Evolutionary conservation across 2,797 vertebrate species (phyloP).

Genomic region (Uromys caudimaculatus): DNA sequence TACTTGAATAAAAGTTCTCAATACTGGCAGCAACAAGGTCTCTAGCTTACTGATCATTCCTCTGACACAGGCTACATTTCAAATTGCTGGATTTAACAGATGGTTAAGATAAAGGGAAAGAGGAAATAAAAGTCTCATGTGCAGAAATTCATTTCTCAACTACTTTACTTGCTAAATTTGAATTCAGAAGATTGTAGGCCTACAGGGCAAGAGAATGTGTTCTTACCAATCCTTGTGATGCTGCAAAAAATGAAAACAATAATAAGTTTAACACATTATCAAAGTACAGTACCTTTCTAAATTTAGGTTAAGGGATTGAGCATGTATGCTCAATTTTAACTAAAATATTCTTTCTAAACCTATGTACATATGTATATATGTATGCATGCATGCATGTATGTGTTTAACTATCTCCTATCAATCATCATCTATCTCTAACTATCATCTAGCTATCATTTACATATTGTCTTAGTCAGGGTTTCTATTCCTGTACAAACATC

Average conservation of each 20-base stretch:
- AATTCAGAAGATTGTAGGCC: constrained; percentile 20
- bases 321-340: not conserved
- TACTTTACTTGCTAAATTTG: constrained; percentile 67
- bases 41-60: constrained; percentile 60
- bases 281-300: not conserved
- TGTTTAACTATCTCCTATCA: not conserved
- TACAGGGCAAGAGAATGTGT: constrained; percentile 38
- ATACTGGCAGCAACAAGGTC: constrained; percentile 29
- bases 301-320: not conserved
- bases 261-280: not conserved
- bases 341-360: not conserved
- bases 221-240: constrained; percentile 39
- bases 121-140: constrained; percentile 68
- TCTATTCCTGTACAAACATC: too few relatives aligned
- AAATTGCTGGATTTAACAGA: constrained; percentile 70
- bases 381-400: not conserved
- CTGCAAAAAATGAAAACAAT: constrained; percentile 51
- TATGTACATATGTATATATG: not conserved
- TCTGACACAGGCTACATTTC: constrained; percentile 67
- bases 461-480: too few relatives aligned
- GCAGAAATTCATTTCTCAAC: constrained; percentile 62
- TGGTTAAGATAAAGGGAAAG: constrained; percentile 67
- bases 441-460: not conserved
- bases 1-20: constrained; percentile 57
- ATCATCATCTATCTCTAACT: not conserved